A percentile compares a stretch with the other conserved stretches of the same genome.
Conservation (phyloP, 2,888 invertebrate species). For the Drosophila villosipedis region DNA sequence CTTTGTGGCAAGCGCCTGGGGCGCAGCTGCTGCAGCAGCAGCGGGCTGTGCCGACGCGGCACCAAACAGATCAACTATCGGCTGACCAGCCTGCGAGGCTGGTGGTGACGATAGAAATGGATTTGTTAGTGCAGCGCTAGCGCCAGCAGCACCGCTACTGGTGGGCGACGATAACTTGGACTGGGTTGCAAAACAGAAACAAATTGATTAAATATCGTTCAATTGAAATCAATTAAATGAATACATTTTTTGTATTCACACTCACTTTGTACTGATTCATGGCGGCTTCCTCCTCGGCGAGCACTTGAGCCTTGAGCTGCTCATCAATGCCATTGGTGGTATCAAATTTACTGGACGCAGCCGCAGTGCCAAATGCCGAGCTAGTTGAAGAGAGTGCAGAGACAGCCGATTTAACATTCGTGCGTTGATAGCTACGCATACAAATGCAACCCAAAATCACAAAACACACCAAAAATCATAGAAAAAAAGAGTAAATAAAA, state of each 20-base stretch:
- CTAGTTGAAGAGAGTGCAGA: slow-evolving; percentile 95
- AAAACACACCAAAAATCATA: slow-evolving; percentile 40
- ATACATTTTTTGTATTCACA: slow-evolving; percentile 11
- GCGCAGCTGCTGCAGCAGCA: slow-evolving; percentile 85
- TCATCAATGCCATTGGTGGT: slow-evolving; percentile 93
- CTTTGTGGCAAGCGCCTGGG: slow-evolving; percentile 85
- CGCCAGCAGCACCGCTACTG: slow-evolving; percentile 86
- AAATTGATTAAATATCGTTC: slow-evolving; percentile 15
- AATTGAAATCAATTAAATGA: slow-evolving; percentile 15
- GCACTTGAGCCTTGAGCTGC: slow-evolving; percentile 92
- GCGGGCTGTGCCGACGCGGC: slow-evolving; percentile 83
- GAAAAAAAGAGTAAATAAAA: slow-evolving; percentile 25
- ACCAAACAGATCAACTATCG: slow-evolving; percentile 93
- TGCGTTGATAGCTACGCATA: slow-evolving; percentile 89
- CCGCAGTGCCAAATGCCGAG: slow-evolving; percentile 94
- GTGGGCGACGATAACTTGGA: slow-evolving; percentile 93
- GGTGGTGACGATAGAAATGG: slow-evolving; percentile 93
- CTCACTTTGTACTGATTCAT: slow-evolving; percentile 97
- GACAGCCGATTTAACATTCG: slow-evolving; percentile 95
- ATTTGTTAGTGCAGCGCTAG: slow-evolving; percentile 90
- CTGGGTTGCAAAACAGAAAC: slow-evolving; percentile 82
- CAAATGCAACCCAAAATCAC: slow-evolving; percentile 42
- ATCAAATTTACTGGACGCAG: slow-evolving; percentile 90
- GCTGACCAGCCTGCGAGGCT: slow-evolving; percentile 86
- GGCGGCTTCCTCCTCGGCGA: slow-evolving; percentile 98